These are phyloP conservation scores for Zapornia atra DNA, from an alignment of 2,113 vertebrate species.

Conservation along the genomic window DNA sequence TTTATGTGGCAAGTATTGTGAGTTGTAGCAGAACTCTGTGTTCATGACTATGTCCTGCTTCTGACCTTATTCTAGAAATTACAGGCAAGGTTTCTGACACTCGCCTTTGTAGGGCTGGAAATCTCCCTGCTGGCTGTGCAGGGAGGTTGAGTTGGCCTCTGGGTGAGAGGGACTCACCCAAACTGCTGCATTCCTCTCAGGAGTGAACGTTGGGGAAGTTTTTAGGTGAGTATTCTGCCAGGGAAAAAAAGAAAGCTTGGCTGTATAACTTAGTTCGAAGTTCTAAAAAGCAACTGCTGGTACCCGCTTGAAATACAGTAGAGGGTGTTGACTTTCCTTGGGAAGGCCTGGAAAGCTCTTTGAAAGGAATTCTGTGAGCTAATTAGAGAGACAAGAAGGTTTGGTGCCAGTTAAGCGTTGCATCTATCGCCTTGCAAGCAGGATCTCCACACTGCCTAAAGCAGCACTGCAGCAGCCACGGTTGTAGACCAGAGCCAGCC, in stretches of 20 bases:
- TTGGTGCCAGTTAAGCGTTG: background rate
- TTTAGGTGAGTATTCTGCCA: background rate
- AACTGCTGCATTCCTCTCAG: background rate
- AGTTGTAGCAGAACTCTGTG: background rate
- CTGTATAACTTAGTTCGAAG: background rate
- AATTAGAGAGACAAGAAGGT: no score
- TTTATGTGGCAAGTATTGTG: background rate
- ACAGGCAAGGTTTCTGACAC: background rate
- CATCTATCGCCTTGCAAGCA: background rate
- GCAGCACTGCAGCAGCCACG: background rate
- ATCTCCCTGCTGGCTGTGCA: background rate
- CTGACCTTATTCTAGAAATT: background rate
- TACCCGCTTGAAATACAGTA: background rate
- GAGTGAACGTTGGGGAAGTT: fast-evolving
- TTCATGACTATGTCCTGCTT: background rate
- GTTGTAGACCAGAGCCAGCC: fast-evolving
- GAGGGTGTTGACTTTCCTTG: background rate
- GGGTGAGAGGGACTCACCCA: background rate
- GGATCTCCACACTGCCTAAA: background rate
- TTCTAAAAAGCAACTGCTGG: background rate
- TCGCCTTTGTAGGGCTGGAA: background rate
- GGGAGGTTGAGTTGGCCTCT: background rate
- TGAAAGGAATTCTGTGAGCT: background rate
- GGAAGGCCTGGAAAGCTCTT: background rate
- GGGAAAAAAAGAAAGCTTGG: background rate